Base-by-base conservation (phyloP, 2,888 invertebrate genomes). In the Apodemia hepburni region DNA sequence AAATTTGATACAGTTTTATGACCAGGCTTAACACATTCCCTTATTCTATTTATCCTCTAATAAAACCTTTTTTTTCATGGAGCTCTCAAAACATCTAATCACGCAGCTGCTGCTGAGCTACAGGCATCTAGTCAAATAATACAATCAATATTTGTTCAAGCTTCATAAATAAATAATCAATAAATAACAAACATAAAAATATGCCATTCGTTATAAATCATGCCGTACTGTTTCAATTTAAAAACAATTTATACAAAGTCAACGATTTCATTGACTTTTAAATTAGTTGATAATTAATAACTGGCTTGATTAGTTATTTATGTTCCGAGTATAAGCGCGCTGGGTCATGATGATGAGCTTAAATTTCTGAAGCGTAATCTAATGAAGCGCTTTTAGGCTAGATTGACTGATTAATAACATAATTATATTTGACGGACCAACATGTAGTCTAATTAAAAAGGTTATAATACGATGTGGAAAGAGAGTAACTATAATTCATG, bases 311-410 rank as follows among this genome's bases (percentile, higher is more conserved):
- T 62, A 58, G 58, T 47, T 47, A 45, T 59, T 58, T 58, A 61
- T 54, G 54, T 54, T 54, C 22, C 1, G 54, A 54, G 54, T 54
- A 15, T 54, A 54, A 54, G 47, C 58, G 42, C 42, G 70, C 67
- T 67, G 65, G 69, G 63, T 73, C 73, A 73, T 58, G 67, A 51
- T 71, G 71, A 73, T 65, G 62, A 57, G 66, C 64, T 68, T 63
- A 64, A 68, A 63, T 65, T 68, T 45, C 58, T 67, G 66, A 65
- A 66, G 65, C 62, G 58, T 54, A 61, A 66, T 63, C 65, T 69
- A 72, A 71, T 72, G 70, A 72, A 72, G 72, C 66, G 71, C 68
- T 73, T 72, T 71, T 70, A 71, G 67, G 67, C 70, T 66, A 64
- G 67, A 68, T 61, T 60, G 68, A 71, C 70, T 68, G 70, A 66